phyloP scores from a whole-genome alignment of 2,888 invertebrate species.

The Oxytorus armatus region DNA sequence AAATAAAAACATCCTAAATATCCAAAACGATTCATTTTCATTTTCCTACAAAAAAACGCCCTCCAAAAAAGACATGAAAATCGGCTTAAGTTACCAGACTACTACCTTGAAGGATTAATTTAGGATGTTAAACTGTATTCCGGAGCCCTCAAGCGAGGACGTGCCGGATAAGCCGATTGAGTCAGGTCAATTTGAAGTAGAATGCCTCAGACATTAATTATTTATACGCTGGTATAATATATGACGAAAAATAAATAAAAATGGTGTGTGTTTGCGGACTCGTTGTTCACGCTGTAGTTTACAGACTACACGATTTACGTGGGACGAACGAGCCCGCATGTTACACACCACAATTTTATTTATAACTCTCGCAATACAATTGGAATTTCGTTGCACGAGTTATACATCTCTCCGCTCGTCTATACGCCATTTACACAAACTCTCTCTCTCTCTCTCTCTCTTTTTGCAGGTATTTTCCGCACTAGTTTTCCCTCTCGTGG shows the following conservation, averaged over 20 bases:
- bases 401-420: conserved; percentile 8
- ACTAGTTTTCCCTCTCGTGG: conserved; percentile 7
- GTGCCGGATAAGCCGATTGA: no score
- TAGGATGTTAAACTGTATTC: no score
- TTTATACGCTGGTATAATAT: background rate
- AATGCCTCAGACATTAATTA: background rate
- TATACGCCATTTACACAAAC: conserved; percentile 5
- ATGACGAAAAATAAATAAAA: background rate
- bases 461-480: conserved; percentile 31
- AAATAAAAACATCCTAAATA: no score
- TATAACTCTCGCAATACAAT: conserved; percentile 59
- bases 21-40: no score
- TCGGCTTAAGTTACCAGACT: no score
- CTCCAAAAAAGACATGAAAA: no score
- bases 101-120: no score
- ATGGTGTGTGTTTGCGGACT: conserved; percentile 3
- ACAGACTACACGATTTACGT: conserved; percentile 24
- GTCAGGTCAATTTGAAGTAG: no score
- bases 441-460: no score
- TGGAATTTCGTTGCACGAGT: conserved; percentile 47
- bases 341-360: conserved; percentile 50
- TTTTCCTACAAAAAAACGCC: no score
- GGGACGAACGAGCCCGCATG: conserved; percentile 17
- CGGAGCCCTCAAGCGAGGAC: no score
- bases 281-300: conserved; percentile 11